phyloP scores from a whole-genome alignment of 2,888 invertebrate species.

The Ectropis crepuscularia region DNA sequence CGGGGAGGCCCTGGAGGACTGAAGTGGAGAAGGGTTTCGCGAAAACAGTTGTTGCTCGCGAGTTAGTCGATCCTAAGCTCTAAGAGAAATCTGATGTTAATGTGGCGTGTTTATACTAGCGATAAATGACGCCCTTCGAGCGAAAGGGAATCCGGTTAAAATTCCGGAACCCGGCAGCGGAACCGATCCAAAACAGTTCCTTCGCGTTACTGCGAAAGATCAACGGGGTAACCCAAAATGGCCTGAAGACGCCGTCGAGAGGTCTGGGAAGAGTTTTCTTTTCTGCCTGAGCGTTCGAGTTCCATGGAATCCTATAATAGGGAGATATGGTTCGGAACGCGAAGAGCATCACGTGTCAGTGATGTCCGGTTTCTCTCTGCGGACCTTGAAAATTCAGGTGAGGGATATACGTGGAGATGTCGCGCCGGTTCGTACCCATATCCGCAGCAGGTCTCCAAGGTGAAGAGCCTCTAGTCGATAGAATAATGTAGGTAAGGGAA shows the following conservation, averaged over 20 bases:
- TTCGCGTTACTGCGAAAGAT: constrained; percentile 52
- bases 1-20: constrained; percentile 86
- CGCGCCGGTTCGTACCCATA: constrained; percentile 86
- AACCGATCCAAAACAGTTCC: constrained; percentile 72
- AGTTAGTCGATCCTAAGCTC: constrained; percentile 85
- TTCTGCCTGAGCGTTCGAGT: constrained; percentile 80
- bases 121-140: constrained; percentile 69
- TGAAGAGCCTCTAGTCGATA: constrained; percentile 87
- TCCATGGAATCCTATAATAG: constrained; percentile 78
- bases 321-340: constrained; percentile 79
- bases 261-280: constrained; percentile 77
- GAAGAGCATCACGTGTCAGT: constrained; percentile 59
- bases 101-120: constrained; percentile 56
- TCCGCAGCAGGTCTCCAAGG: constrained; percentile 91
- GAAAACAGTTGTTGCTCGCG: constrained; percentile 83
- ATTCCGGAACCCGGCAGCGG: constrained; percentile 86
- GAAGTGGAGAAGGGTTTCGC: constrained; percentile 83
- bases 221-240: constrained; percentile 72
- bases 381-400: constrained; percentile 68
- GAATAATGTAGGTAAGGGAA: constrained; percentile 88
- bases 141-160: constrained; percentile 83
- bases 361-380: constrained; percentile 62
- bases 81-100: constrained; percentile 76
- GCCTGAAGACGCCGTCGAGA: constrained; percentile 84
- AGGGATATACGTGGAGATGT: constrained; percentile 62